A percentile compares a stretch with the other conserved stretches of the same genome.
These are phyloP conservation scores for Dasysyrphus tricinctus DNA, from an alignment of 2,888 invertebrate genomes.

Conservation along the genomic window DNA sequence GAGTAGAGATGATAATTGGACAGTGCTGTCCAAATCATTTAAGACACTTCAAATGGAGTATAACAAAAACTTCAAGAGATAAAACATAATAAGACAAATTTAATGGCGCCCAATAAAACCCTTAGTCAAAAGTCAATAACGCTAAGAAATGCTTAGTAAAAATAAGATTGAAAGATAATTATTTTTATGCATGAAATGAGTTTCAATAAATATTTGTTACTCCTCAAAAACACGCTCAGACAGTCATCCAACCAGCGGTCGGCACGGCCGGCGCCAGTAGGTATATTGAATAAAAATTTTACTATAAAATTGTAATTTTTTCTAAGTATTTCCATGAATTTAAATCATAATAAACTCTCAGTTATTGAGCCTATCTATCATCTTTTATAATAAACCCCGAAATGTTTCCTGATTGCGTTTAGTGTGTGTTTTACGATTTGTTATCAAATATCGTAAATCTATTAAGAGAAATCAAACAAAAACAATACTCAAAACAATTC, in stretches of 20 bases:
- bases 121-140: no score
- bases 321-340: conserved; percentile 32
- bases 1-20: no score
- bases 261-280: background rate
- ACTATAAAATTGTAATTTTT: background rate
- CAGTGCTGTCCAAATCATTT: no score
- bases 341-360: conserved; percentile 47
- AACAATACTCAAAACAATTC: background rate
- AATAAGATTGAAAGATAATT: background rate
- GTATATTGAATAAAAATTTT: background rate
- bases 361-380: conserved; percentile 20
- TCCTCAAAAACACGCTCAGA: background rate
- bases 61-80: no score
- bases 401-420: conserved; percentile 50
- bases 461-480: conserved; percentile 45
- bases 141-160: background rate
- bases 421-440: conserved; percentile 53
- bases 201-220: background rate
- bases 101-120: no score
- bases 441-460: conserved; percentile 68
- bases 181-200: background rate
- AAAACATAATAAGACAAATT: no score
- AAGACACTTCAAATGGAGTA: no score
- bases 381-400: conserved; percentile 17
- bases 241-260: no score